Evolutionary conservation across 2,113 vertebrate genomes (phyloP), one percentile per base, ranked within the genome.

Genomic region (Shinisaurus crocodilurus): DNA sequence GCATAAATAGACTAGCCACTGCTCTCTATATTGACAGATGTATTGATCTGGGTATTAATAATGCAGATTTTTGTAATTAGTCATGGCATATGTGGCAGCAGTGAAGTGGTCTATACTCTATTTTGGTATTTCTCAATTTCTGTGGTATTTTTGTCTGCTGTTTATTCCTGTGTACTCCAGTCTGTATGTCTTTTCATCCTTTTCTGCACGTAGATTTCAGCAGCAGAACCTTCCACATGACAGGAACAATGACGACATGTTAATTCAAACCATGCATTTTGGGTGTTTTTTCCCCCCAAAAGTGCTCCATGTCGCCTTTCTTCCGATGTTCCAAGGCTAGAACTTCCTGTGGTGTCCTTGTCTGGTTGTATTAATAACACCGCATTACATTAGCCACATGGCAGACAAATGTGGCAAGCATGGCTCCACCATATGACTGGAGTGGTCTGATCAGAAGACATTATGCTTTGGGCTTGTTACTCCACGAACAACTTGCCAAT

Each of bases 281-380:
- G 27, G 20, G 60, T 63, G 60, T 20, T 27, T 82, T 88, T 82
- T 54, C 13, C n/a, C 81, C 13, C n/a, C 81, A 63, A 82, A 88
- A 72, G n/a, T 88, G 77, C 16, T 54, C 48, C n/a, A 0, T 89
- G 65, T 82, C n/a, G 37, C 37, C 79, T 74, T 82, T n/a, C 48
- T 82, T 82, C 54, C 74, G 77, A 72, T 89, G 88, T 89, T 89
- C 67, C 88, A 27, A 89, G 74, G 75, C 79, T 89, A 82, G 87
- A 74, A 82, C 87, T 43, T 82, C 67, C 80, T 82, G 79, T 69
- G 88, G 88, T 89, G 27, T 43, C 79, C 80, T 82, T 57, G 48
- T 89, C 67, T 82, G 65, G 79, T 72, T 12, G 37, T 40, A 72
- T 89, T 50, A 88, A 69, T 50, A 81, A 69, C 87, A 65, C 5